Evolutionary conservation across 2,888 invertebrate genomes (phyloP), one percentile per base, ranked within the genome.

Genomic region (Campopleginae sp.): DNA sequence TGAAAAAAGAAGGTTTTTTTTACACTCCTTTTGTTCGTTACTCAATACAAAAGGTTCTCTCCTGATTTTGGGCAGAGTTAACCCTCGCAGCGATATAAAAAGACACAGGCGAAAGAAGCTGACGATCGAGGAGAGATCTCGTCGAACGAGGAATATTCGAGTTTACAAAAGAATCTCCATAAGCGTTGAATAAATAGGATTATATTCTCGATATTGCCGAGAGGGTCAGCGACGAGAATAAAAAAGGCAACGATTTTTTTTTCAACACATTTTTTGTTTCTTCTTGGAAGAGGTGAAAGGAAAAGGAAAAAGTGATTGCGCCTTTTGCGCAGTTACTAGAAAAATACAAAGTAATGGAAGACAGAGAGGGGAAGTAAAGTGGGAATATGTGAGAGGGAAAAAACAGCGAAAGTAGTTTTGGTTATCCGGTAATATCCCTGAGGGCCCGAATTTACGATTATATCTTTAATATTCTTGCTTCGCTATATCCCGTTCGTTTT

Each of bases 371-470:
- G 44, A 1, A 68, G 27, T 23, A 46, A 27, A 23, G 23, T 23
- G 68, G n/a, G 23, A 58, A 8, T 38, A 38, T 31, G 14, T 38
- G 44, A 7, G 31, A 63, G 31, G 76, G 31, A 48, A 33, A 27
- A 71, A 46, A 12, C 8, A 54, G 77, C 48, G 72, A 68, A 70
- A 83, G 83, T 83, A 75, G 68, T 79, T 79, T 83, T 51, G 83
- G 78, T 74, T 83, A 74, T 79, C 79, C 82, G 79, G 85, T 80
- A 71, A 85, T 82, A 82, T 79, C 78, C 74, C 38, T 65, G 58
- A 68, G 48, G 81, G 85, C 71, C 71, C 79, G 42, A 85, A 85
- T 85, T 85, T 85, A 85, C 78, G 78, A 75, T 85, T 82, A 85
- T 82, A 79, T 82, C 82, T 82, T 82, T 78, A 82, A 85, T 82